Conservation (phyloP, 2,113 vertebrate genomes). For the Elaphurus davidianus region DNA sequence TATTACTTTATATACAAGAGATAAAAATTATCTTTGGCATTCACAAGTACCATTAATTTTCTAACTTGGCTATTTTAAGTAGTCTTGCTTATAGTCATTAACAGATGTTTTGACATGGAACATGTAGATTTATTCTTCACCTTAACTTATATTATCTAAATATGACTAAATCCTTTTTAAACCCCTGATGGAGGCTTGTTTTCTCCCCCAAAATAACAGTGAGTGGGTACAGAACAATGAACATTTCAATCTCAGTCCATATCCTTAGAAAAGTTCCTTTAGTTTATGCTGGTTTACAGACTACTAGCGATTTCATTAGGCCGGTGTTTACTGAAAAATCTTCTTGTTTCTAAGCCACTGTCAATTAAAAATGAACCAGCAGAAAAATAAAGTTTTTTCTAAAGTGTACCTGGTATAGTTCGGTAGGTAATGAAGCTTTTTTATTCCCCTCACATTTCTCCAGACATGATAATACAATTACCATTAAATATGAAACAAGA, state of each 20-base stretch:
- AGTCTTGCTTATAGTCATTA: neutral
- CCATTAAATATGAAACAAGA: neutral
- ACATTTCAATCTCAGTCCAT: neutral
- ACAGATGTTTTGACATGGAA: neutral
- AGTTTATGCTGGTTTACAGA: neutral
- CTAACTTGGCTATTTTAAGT: neutral
- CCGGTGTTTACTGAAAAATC: neutral
- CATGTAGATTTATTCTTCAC: neutral
- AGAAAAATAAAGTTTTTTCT: neutral
- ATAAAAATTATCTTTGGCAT: neutral
- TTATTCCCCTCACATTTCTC: neutral
- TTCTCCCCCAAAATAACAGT: neutral
- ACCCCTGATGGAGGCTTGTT: neutral
- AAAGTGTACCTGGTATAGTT: neutral
- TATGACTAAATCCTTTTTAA: neutral
- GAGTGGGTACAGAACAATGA: fast-evolving
- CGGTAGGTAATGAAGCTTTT: neutral
- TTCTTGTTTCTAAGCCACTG: neutral
- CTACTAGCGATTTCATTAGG: neutral
- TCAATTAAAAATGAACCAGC: neutral
- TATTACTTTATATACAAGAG: neutral
- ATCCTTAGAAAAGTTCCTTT: neutral
- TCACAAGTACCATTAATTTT: neutral
- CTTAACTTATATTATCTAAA: neutral
- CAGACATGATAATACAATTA: neutral